phyloP scores from a whole-genome alignment of 1,140 invertebrate genomes.

The Pollicipes pollicipes region DNA sequence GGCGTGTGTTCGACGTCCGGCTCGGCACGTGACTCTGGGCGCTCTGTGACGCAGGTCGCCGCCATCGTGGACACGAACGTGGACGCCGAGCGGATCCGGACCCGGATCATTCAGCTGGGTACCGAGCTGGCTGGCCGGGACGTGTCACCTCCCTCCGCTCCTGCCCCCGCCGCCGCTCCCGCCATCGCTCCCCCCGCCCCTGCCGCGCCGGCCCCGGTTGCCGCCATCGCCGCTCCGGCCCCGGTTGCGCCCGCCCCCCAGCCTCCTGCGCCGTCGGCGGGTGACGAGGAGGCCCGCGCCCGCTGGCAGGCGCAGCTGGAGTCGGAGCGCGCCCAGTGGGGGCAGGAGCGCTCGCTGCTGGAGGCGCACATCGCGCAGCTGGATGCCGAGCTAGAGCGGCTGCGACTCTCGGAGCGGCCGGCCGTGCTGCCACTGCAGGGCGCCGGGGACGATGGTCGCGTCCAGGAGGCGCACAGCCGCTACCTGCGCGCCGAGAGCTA shows the following conservation, averaged over 20 bases:
- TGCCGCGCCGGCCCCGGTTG: no score
- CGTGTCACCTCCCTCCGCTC: no score
- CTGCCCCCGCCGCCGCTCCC: no score
- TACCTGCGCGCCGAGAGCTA: constrained; percentile 57
- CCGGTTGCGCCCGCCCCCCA: background rate
- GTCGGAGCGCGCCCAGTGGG: background rate
- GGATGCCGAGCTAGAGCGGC: background rate
- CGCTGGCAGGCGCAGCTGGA: background rate
- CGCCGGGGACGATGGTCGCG: background rate
- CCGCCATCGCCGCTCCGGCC: no score
- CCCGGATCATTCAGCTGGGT: background rate
- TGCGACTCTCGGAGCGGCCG: background rate
- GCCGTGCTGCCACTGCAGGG: background rate
- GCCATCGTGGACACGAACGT: background rate
- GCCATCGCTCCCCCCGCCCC: no score
- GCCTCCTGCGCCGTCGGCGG: background rate
- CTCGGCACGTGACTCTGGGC: no score
- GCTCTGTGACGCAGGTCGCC: background rate
- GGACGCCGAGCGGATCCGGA: background rate
- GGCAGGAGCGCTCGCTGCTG: background rate
- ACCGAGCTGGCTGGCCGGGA: background rate
- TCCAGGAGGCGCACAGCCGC: constrained; percentile 26
- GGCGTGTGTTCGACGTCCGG: no score
- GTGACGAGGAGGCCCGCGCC: background rate
- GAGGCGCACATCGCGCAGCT: background rate